phyloP scores from a whole-genome alignment of 2,888 invertebrate genomes.

The Sarcophaga variegata region DNA sequence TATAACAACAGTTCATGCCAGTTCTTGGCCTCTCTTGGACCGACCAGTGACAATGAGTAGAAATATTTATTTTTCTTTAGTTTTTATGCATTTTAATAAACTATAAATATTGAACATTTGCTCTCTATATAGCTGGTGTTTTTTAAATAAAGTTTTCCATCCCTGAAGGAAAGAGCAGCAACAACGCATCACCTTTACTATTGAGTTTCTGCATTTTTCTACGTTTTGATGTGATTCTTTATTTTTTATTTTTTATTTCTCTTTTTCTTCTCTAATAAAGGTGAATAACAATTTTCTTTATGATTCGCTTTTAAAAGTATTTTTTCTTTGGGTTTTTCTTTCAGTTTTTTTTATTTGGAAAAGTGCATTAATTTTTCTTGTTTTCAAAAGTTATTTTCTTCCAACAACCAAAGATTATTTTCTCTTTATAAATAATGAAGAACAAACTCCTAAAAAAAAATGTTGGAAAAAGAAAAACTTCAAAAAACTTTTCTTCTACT shows the following conservation, averaged over 20 bases:
- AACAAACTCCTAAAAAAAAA: conserved; percentile 14
- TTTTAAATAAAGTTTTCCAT: neutral
- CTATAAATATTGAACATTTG: conserved; percentile 45
- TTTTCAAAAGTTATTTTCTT: conserved; percentile 29
- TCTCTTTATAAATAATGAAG: conserved; percentile 11
- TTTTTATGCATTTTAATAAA: conserved; percentile 13
- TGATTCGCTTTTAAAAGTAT: conserved; percentile 25
- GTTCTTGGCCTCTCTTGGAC: neutral
- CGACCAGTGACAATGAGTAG: neutral
- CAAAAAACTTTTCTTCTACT: conserved; percentile 23
- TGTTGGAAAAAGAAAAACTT: conserved; percentile 14
- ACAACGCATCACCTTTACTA: neutral
- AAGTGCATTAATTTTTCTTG: conserved; percentile 36
- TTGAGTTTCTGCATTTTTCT: neutral
- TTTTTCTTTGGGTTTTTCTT: neutral
- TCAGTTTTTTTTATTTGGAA: neutral
- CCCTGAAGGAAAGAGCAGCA: neutral
- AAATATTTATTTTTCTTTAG: neutral
- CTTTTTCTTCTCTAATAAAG: neutral
- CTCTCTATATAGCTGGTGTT: conserved; percentile 25
- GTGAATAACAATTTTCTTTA: conserved; percentile 20
- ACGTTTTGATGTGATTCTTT: neutral
- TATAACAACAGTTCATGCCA: neutral
- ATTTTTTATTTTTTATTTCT: neutral
- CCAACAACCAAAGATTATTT: conserved; percentile 46